A percentile compares a stretch with the other conserved stretches of the same genome.
Evolutionary conservation across 2,888 invertebrate species (phyloP).

Genomic region (Endotricha flammealis): DNA sequence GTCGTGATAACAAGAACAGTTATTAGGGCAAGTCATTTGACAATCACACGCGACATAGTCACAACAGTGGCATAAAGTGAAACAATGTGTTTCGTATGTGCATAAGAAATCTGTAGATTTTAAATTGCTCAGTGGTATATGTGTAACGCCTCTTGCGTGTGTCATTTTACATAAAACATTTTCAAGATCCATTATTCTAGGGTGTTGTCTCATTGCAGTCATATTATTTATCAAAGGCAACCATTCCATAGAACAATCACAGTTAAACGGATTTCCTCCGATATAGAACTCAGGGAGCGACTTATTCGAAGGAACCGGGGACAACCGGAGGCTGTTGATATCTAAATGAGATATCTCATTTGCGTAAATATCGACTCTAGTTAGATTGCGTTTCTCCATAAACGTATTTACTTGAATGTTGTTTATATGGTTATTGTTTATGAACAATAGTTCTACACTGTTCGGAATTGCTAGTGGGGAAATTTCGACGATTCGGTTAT

Average conservation of each 20-base stretch:
- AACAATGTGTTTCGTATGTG: slow-evolving; percentile 94
- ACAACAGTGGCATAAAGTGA: slow-evolving; percentile 95
- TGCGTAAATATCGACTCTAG: slow-evolving; percentile 93
- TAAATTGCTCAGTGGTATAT: slow-evolving; percentile 85
- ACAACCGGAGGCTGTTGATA: slow-evolving; percentile 87
- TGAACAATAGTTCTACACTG: slow-evolving; percentile 90
- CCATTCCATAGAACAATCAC: slow-evolving; percentile 98
- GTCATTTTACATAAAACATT: slow-evolving; percentile 92
- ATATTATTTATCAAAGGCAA: slow-evolving; percentile 92
- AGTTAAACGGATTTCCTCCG: slow-evolving; percentile 95
- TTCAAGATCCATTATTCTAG: slow-evolving; percentile 91
- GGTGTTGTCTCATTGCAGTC: slow-evolving; percentile 89
- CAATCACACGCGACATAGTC: slow-evolving; percentile 97
- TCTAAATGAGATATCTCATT: slow-evolving; percentile 91
- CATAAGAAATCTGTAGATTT: slow-evolving; percentile 92
- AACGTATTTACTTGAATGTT: slow-evolving; percentile 91
- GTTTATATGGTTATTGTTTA: slow-evolving; percentile 92
- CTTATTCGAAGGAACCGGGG: slow-evolving; percentile 84
- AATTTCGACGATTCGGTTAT: slow-evolving; percentile 90
- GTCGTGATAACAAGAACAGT: slow-evolving; percentile 96
- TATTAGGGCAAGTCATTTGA: slow-evolving; percentile 96
- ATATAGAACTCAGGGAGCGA: slow-evolving; percentile 93
- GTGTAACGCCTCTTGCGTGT: slow-evolving; percentile 87
- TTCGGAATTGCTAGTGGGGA: slow-evolving; percentile 90
- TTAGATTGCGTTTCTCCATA: slow-evolving; percentile 88